phyloP scores from a whole-genome alignment of 1,140 invertebrate species.

The Drosophila orosa region DNA sequence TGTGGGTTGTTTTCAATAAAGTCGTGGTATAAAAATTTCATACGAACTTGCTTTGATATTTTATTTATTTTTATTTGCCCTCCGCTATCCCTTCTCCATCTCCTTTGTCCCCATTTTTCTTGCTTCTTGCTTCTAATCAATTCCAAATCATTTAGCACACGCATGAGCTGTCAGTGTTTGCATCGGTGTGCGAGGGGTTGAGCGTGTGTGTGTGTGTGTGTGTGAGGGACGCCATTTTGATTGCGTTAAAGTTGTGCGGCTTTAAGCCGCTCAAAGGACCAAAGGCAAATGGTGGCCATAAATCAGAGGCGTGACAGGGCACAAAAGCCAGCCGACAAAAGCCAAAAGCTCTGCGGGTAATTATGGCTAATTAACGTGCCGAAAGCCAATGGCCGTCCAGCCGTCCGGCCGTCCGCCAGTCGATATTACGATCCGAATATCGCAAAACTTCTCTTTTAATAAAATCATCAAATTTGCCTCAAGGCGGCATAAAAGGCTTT shows the following conservation, averaged over 20 bases:
- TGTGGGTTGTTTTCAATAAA: slow-evolving; percentile 63
- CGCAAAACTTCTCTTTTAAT: slow-evolving; percentile 66
- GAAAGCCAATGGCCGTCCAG: slow-evolving; percentile 20
- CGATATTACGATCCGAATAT: slow-evolving; percentile 50
- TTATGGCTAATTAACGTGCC: slow-evolving; percentile 79
- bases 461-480: slow-evolving; percentile 80
- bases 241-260: slow-evolving; percentile 67
- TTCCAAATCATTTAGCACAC: slow-evolving; percentile 80
- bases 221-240: slow-evolving; percentile 54
- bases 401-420: slow-evolving; percentile 14
- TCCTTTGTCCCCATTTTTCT: slow-evolving; percentile 21
- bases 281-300: slow-evolving; percentile 59
- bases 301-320: slow-evolving; percentile 78
- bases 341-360: slow-evolving; percentile 77
- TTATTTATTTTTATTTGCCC: slow-evolving; percentile 79
- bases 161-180: slow-evolving; percentile 68
- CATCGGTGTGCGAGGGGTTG: not conserved
- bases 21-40: slow-evolving; percentile 73
- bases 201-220: not conserved
- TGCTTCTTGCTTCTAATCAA: slow-evolving; percentile 70
- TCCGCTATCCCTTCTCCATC: not conserved
- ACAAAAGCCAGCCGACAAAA: slow-evolving; percentile 77
- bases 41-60: slow-evolving; percentile 75
- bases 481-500: slow-evolving; percentile 66
- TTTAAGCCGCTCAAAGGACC: slow-evolving; percentile 59